A percentile compares a stretch with the other conserved stretches of the same genome.
These are phyloP conservation scores for Cinclus cinclus DNA, from an alignment of 2,113 vertebrate species.

Conservation along the genomic window DNA sequence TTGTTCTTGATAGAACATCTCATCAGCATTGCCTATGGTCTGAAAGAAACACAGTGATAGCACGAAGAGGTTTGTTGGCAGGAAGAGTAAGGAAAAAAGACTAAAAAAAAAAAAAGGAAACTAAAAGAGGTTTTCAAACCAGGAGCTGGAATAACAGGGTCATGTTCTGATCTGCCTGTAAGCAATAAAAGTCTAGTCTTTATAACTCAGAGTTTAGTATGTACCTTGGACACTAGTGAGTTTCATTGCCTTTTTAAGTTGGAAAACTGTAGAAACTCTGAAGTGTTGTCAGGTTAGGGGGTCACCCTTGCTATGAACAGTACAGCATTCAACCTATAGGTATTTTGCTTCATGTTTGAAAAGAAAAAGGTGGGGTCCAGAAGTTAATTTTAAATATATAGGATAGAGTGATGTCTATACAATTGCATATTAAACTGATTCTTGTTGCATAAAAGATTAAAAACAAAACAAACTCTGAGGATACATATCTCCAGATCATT, in stretches of 20 bases:
- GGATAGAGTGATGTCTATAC: not conserved
- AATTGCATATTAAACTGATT: not conserved
- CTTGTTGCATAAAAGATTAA: not conserved
- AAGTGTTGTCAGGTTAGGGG: not conserved
- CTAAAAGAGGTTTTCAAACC: not conserved
- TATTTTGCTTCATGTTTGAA: not conserved
- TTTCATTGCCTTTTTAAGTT: not conserved
- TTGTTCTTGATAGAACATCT: not conserved
- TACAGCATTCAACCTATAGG: not conserved
- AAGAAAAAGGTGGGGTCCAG: not conserved
- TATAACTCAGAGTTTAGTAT: not conserved
- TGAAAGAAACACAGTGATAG: not conserved
- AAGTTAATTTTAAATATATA: not conserved
- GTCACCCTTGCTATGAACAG: not conserved
- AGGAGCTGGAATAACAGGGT: not conserved
- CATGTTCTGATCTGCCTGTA: not conserved
- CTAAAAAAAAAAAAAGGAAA: not conserved
- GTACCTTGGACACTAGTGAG: not conserved
- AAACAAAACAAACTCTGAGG: not conserved
- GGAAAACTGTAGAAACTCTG: not conserved
- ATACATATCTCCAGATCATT: rapidly evolving
- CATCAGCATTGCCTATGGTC: not conserved
- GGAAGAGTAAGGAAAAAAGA: not conserved
- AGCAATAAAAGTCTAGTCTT: not conserved
- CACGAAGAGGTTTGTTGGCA: not conserved